Evolutionary conservation across 2,888 invertebrate genomes (phyloP).

Genomic region (Odontothrips loti): DNA sequence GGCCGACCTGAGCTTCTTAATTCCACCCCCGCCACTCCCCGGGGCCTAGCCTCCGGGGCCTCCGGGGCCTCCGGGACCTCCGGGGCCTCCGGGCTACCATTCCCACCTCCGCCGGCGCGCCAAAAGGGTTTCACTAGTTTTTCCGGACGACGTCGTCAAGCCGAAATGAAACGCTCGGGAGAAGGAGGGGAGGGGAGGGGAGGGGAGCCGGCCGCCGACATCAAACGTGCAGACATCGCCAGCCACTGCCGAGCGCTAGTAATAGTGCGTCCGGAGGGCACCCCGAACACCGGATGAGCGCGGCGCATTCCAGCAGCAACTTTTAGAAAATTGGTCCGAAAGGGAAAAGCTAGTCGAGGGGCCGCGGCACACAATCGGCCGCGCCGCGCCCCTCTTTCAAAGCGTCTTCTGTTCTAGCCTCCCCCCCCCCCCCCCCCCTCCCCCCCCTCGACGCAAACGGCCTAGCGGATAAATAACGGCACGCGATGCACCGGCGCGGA

Average conservation of each 20-base stretch:
- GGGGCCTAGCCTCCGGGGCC: too few relatives aligned
- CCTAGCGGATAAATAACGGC: neutral
- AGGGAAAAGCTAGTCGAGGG: neutral
- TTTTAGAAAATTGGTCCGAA: neutral
- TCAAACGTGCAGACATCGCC: neutral
- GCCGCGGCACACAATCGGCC: neutral
- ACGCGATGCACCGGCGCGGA: neutral
- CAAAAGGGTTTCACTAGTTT: slow-evolving; percentile 15
- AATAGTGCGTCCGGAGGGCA: too few relatives aligned
- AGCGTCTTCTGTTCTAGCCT: neutral
- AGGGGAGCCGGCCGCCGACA: neutral
- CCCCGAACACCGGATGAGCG: neutral
- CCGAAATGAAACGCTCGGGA: slow-evolving; percentile 1
- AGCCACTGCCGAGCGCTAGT: neutral
- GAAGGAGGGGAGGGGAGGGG: neutral
- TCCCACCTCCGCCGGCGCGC: neutral
- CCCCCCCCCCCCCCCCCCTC: neutral
- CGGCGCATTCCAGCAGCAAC: neutral
- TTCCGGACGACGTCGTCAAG: slow-evolving; percentile 1
- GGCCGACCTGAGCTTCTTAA: neutral
- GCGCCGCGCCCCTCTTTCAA: neutral
- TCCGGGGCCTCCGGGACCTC: neutral
- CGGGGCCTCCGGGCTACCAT: neutral
- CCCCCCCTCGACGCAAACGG: too few relatives aligned
- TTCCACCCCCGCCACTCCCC: neutral